These are phyloP conservation scores for Barypeithes pellucidus DNA, from an alignment of 2,888 invertebrate species.

Conservation along the genomic window DNA sequence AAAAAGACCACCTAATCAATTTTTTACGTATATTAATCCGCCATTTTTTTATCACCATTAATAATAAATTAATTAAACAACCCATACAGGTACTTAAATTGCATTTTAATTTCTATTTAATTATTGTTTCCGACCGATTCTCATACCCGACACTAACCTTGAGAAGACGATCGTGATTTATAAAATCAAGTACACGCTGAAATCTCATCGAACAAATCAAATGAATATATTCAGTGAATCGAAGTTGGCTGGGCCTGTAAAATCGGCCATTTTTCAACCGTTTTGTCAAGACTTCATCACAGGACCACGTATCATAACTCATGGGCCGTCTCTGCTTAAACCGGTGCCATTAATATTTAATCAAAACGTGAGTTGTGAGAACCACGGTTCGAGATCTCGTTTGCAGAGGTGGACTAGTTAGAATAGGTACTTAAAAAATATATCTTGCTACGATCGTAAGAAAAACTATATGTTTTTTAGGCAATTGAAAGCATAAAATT, in stretches of 20 bases:
- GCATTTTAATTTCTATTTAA: conserved; percentile 21
- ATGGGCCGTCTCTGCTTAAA: conserved; percentile 57
- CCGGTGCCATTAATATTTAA: conserved; percentile 64
- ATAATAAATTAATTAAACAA: conserved; percentile 10
- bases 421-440: too few species aligned
- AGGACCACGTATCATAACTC: conserved; percentile 63
- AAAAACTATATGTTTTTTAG: too few species aligned
- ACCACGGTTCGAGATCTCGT: conserved; percentile 35
- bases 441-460: too few species aligned
- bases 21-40: not conserved
- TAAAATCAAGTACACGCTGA: conserved; percentile 44
- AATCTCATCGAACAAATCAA: conserved; percentile 50
- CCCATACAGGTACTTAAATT: conserved; percentile 7
- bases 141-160: conserved; percentile 4
- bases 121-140: conserved; percentile 3
- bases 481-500: too few species aligned
- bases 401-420: conserved; percentile 25
- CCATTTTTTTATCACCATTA: conserved; percentile 6
- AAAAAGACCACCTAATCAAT: not conserved
- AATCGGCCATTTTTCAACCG: conserved; percentile 63
- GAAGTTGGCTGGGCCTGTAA: conserved; percentile 54
- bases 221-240: conserved; percentile 50
- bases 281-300: conserved; percentile 63
- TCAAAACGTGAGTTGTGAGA: conserved; percentile 56
- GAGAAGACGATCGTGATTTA: conserved; percentile 36